Conservation (phyloP, 2,113 vertebrate genomes). For the Melanerpes aurifrons region DNA sequence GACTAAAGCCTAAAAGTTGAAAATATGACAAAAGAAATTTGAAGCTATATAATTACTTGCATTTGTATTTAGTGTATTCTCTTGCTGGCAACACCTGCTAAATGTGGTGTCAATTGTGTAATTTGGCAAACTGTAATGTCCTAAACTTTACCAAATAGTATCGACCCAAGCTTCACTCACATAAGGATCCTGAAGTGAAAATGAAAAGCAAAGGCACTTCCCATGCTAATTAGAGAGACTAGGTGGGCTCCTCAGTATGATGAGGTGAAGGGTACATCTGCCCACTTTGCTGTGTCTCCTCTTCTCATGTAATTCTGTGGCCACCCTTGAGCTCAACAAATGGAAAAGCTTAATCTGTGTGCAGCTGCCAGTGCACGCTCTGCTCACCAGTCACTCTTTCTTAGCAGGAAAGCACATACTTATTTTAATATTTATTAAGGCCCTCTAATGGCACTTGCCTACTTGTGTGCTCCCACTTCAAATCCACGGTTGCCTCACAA, state of each 20-base stretch:
- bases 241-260: neutral
- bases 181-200: neutral
- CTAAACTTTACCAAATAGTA: neutral
- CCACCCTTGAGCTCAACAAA: neutral
- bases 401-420: neutral
- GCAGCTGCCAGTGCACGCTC: neutral
- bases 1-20: neutral
- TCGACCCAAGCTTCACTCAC: neutral
- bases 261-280: neutral
- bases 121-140: neutral
- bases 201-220: neutral
- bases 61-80: neutral
- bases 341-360: neutral
- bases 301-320: neutral
- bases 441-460: neutral
- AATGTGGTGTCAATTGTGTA: neutral
- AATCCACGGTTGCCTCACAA: neutral
- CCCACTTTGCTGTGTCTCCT: neutral
- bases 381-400: neutral
- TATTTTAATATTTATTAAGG: constrained; percentile 49
- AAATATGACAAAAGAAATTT: neutral
- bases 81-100: neutral
- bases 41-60: neutral
- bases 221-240: neutral
- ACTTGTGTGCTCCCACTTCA: neutral